phyloP scores from a whole-genome alignment of 2,113 vertebrate species.

The Dunckerocampus dactyliophorus region DNA sequence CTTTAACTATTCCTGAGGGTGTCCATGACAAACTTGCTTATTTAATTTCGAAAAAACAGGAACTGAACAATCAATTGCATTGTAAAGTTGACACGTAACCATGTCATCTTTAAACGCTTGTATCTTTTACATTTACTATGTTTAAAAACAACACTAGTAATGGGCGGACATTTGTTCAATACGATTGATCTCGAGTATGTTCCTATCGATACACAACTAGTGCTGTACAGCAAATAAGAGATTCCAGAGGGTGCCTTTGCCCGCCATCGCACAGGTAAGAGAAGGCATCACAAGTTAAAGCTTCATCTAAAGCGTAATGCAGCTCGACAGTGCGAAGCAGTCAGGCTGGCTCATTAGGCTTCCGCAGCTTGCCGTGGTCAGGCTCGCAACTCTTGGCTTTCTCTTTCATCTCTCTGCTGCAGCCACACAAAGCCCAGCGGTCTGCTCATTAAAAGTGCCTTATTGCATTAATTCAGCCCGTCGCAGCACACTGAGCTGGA shows the following conservation, averaged over 20 bases:
- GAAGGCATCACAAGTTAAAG: conserved; percentile 37
- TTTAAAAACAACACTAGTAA: too few relatives aligned
- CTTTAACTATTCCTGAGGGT: too few relatives aligned
- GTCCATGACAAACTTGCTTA: too few relatives aligned
- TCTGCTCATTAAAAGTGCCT: conserved; percentile 60
- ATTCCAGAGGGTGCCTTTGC: conserved; percentile 28
- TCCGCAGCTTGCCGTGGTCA: conserved; percentile 44
- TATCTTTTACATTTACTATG: too few relatives aligned
- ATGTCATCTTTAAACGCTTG: too few relatives aligned
- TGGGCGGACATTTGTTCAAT: background rate
- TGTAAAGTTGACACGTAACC: too few relatives aligned
- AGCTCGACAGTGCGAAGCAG: conserved; percentile 56
- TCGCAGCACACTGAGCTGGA: conserved; percentile 47
- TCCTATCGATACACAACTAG: conserved; percentile 15
- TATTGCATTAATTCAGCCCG: conserved; percentile 55
- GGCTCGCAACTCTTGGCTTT: conserved; percentile 48
- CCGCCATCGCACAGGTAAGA: conserved; percentile 22
- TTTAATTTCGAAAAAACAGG: too few relatives aligned
- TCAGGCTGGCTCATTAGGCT: conserved; percentile 52
- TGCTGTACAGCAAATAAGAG: conserved; percentile 24
- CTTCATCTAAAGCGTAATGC: conserved; percentile 44
- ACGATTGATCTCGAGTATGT: conserved; percentile 24
- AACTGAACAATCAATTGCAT: too few relatives aligned
- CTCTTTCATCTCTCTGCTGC: conserved; percentile 59
- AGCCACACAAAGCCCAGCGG: conserved; percentile 49